phyloP scores from a whole-genome alignment of 1,140 invertebrate genomes.

The Nixonia krombeini region DNA sequence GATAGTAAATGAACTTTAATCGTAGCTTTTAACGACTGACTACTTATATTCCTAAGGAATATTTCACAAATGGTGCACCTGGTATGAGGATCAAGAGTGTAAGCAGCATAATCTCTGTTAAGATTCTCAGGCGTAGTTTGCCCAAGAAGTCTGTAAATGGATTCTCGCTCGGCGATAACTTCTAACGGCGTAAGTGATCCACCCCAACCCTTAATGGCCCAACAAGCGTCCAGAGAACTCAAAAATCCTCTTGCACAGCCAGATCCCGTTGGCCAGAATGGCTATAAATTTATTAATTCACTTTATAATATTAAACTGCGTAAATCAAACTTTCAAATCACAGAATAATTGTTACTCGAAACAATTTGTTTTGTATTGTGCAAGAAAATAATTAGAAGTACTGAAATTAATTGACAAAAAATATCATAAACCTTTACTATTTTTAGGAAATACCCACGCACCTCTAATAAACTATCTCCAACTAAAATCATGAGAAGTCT shows the following conservation, averaged over 20 bases:
- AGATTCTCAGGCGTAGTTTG: constrained; percentile 98
- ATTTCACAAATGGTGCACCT: constrained; percentile 60
- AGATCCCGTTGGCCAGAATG: constrained; percentile 98
- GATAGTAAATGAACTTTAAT: too few species aligned
- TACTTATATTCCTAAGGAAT: too few species aligned
- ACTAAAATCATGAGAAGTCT: constrained; percentile 90
- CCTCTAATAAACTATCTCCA: constrained; percentile 95
- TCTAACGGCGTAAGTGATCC: constrained; percentile 79
- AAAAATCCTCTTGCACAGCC: constrained; percentile 98
- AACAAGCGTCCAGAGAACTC: constrained; percentile 95
- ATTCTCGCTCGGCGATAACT: constrained; percentile 94
- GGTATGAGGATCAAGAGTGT: constrained; percentile 92
- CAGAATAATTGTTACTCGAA: too few species aligned
- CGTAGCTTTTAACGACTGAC: too few species aligned
- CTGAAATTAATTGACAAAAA: constrained; percentile 2
- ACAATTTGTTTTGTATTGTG: too few species aligned
- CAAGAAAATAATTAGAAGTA: too few species aligned
- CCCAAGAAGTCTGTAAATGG: constrained; percentile 89
- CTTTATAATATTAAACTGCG: too few species aligned
- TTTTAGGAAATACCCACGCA: constrained; percentile 53
- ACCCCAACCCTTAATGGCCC: constrained; percentile 92
- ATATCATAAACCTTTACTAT: constrained; percentile 8
- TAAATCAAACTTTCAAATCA: too few species aligned
- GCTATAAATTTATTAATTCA: too few species aligned
- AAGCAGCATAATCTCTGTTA: constrained; percentile 88